These are phyloP conservation scores for Philotrypesis tridentata DNA, from an alignment of 1,140 invertebrate species.

Conservation along the genomic window DNA sequence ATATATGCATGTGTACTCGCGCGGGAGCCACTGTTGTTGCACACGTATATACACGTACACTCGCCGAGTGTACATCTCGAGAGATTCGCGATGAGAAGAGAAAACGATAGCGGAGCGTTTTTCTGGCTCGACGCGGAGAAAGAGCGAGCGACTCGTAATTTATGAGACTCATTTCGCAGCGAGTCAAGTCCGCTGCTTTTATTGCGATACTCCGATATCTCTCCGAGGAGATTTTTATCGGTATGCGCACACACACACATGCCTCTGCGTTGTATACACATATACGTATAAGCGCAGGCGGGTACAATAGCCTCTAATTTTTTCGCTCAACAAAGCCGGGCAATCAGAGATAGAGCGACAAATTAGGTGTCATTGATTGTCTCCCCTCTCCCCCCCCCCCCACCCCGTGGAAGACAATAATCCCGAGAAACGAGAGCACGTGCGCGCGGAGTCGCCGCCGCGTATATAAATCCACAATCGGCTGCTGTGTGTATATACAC, in stretches of 20 bases:
- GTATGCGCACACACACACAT: too few species aligned
- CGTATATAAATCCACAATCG: conserved; percentile 15
- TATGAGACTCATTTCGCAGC: background rate
- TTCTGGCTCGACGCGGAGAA: background rate
- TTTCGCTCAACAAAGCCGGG: background rate
- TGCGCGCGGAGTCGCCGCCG: too few species aligned
- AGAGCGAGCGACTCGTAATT: background rate
- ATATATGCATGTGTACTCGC: too few species aligned
- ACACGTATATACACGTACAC: too few species aligned
- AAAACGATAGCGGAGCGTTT: background rate
- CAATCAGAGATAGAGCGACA: background rate
- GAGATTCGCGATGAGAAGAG: background rate
- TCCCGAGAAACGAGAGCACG: background rate
- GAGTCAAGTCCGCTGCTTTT: background rate
- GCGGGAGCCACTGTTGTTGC: too few species aligned
- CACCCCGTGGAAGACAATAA: background rate
- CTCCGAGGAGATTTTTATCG: background rate
- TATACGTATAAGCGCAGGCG: too few species aligned
- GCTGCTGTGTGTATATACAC: background rate
- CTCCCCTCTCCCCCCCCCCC: too few species aligned
- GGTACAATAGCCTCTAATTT: background rate
- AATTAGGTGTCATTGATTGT: conserved; percentile 3
- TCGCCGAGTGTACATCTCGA: too few species aligned
- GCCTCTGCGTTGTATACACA: too few species aligned
- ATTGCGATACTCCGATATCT: background rate